Conservation (phyloP, 2,113 vertebrate genomes). For the Setophaga petechia region DNA sequence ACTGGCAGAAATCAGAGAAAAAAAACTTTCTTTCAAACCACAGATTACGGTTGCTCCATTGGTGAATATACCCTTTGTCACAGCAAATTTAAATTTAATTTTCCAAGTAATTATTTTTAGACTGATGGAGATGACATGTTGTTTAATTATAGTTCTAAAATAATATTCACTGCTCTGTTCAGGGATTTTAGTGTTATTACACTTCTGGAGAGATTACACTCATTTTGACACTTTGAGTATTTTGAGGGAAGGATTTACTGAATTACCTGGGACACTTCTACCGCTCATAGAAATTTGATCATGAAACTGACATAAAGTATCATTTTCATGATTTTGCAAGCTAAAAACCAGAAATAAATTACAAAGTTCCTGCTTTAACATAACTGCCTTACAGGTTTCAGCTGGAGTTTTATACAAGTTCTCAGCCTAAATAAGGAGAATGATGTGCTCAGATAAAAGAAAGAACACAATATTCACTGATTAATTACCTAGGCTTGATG, state of each 20-base stretch:
- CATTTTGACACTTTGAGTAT: background rate
- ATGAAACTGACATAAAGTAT: background rate
- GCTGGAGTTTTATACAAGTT: background rate
- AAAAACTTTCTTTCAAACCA: background rate
- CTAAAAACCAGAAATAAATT: background rate
- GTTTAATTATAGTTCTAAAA: background rate
- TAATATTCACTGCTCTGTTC: background rate
- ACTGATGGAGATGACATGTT: background rate
- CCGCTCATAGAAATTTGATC: background rate
- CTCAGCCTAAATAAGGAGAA: background rate
- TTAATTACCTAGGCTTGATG: background rate
- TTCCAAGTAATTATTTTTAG: background rate
- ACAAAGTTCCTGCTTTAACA: background rate
- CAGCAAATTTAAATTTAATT: background rate
- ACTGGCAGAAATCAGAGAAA: background rate
- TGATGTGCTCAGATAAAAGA: background rate
- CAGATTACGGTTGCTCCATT: background rate
- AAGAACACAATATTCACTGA: background rate
- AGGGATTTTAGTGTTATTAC: background rate
- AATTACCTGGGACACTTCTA: background rate
- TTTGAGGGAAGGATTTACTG: background rate
- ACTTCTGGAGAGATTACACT: background rate
- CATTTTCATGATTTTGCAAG: background rate
- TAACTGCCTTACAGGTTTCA: background rate
- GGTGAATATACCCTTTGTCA: background rate